phyloP scores from a whole-genome alignment of 2,888 invertebrate genomes.

The Drosophila testacea region DNA sequence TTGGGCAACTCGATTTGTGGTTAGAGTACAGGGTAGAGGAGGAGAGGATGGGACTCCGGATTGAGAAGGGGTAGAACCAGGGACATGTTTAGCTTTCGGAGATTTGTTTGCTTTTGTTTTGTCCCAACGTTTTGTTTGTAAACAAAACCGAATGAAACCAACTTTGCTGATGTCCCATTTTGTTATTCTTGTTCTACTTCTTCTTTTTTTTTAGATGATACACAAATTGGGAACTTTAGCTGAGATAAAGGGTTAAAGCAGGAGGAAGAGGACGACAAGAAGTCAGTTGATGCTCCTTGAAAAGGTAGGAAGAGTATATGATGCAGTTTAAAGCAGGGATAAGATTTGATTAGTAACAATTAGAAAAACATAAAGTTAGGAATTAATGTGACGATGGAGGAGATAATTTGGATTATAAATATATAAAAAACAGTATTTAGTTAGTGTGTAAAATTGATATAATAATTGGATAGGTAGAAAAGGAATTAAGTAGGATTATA shows the following conservation, averaged over 20 bases:
- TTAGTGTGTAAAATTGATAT: no score
- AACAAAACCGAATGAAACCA: conserved; percentile 51
- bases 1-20: conserved; percentile 28
- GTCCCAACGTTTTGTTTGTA: conserved; percentile 51
- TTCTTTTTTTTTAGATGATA: not conserved
- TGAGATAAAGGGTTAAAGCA: conserved; percentile 4
- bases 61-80: not conserved
- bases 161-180: conserved; percentile 72
- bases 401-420: not conserved
- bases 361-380: not conserved
- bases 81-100: conserved; percentile 28
- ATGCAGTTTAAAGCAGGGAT: no score
- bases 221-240: not conserved
- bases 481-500: no score
- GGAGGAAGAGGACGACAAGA: not conserved
- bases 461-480: no score
- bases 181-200: conserved; percentile 1
- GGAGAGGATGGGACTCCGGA: no score
- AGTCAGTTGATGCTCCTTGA: not conserved
- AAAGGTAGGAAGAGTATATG: not conserved
- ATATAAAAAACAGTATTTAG: no score
- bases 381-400: fast-evolving
- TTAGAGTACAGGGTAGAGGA: not conserved
- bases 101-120: conserved; percentile 69
- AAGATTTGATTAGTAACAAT: not conserved